phyloP scores from a whole-genome alignment of 2,113 vertebrate genomes.

The Anser brachyrhynchus region DNA sequence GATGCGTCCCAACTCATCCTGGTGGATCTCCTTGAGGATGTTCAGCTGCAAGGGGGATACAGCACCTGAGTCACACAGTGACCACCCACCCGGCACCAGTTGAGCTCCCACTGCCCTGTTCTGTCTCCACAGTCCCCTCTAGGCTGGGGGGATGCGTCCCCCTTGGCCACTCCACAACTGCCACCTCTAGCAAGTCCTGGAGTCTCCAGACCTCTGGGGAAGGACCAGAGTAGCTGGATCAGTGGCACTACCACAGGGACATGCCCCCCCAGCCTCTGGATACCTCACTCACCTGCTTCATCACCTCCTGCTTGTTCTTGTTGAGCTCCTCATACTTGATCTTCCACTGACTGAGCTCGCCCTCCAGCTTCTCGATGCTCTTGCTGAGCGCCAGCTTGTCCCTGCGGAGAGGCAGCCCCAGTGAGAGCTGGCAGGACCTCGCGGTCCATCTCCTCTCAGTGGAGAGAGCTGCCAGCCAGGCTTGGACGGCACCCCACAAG shows the following conservation, averaged over 20 bases:
- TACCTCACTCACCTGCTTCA: constrained; percentile 87
- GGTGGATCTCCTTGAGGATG: constrained; percentile 94
- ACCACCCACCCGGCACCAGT: neutral
- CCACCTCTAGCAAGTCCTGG: neutral
- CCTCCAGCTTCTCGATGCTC: constrained; percentile 94
- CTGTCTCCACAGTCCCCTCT: neutral
- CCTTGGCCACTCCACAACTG: neutral
- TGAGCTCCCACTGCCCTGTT: neutral
- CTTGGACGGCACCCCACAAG: neutral
- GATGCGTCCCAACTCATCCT: constrained; percentile 95
- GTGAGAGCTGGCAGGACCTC: neutral
- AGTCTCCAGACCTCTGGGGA: neutral
- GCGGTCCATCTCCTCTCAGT: accelerated
- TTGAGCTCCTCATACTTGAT: constrained; percentile 94
- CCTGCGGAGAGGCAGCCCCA: constrained; percentile 67
- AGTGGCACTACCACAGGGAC: neutral
- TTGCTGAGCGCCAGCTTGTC: constrained; percentile 92
- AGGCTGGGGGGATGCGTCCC: neutral
- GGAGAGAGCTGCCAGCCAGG: neutral
- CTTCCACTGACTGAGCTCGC: constrained; percentile 94
- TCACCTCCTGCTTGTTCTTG: constrained; percentile 93
- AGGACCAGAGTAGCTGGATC: neutral
- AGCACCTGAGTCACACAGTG: neutral
- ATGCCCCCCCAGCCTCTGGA: neutral
- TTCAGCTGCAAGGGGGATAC: constrained; percentile 80